These are phyloP conservation scores for Aptenodytes patagonicus DNA, from an alignment of 2,113 vertebrate genomes.

Conservation along the genomic window DNA sequence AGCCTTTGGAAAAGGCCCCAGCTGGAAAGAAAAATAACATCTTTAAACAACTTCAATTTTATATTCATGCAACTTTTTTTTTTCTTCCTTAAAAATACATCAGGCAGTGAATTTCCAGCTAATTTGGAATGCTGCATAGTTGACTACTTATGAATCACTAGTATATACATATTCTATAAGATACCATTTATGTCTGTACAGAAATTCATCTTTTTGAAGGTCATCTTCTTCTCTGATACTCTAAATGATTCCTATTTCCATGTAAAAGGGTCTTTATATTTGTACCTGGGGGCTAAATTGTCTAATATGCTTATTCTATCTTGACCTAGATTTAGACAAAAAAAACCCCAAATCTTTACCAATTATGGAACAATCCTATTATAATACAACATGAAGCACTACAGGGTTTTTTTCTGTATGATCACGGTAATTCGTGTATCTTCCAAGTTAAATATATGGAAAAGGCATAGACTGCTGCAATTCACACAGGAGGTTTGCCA, in stretches of 20 bases:
- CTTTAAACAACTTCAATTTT: not conserved
- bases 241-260: constrained; percentile 7
- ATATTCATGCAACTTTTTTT: not conserved
- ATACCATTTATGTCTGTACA: not conserved
- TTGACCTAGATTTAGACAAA: constrained; percentile 36
- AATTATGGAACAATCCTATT: not conserved
- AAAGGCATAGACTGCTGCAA: not conserved
- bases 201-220: not conserved
- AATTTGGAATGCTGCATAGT: not conserved
- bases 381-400: not conserved
- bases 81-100: not conserved
- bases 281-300: constrained; percentile 11
- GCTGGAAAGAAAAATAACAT: not conserved
- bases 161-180: constrained; percentile 10
- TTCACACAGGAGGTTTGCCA: not conserved
- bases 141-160: constrained; percentile 8
- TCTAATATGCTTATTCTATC: constrained; percentile 32
- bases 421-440: not conserved
- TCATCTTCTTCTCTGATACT: not conserved
- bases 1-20: not conserved
- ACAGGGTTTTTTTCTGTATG: not conserved
- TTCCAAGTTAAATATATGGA: constrained; percentile 5
- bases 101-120: not conserved
- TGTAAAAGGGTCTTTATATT: constrained; percentile 8
- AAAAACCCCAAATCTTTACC: not conserved